Percentiles rank a stretch among this genome's conserved stretches.
Conservation (phyloP, 2,888 invertebrate genomes). For the Slavum lentiscoides region DNA sequence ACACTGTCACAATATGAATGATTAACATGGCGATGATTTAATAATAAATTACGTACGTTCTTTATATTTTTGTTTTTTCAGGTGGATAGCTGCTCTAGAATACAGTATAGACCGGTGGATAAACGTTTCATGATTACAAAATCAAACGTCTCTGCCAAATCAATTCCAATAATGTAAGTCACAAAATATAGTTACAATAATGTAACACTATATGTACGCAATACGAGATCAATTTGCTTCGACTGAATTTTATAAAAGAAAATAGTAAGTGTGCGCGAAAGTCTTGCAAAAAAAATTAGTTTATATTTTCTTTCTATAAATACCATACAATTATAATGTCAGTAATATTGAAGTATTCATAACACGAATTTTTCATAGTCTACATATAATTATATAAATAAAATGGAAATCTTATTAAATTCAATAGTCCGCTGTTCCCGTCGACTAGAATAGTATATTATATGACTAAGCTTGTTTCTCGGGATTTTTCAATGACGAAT, state of each 20-base stretch:
- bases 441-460: no score
- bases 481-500: no score
- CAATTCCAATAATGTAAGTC: conserved; percentile 20
- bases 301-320: neutral
- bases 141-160: conserved; percentile 12
- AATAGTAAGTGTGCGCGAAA: neutral
- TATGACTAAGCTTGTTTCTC: no score
- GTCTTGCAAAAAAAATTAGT: neutral
- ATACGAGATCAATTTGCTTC: no score
- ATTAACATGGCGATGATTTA: neutral
- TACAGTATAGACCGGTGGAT: conserved; percentile 89
- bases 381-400: no score
- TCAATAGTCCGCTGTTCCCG: no score
- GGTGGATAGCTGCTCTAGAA: conserved; percentile 91
- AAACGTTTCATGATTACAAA: conserved; percentile 55
- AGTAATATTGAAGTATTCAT: neutral
- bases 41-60: neutral
- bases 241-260: neutral
- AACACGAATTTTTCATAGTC: no score
- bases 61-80: conserved; percentile 61
- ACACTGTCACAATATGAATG: no score
- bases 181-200: neutral
- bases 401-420: no score
- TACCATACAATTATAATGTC: neutral
- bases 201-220: neutral